A percentile compares a stretch with the other conserved stretches of the same genome.
Conservation (phyloP, 2,113 vertebrate species). For the Ochotona curzoniae region DNA sequence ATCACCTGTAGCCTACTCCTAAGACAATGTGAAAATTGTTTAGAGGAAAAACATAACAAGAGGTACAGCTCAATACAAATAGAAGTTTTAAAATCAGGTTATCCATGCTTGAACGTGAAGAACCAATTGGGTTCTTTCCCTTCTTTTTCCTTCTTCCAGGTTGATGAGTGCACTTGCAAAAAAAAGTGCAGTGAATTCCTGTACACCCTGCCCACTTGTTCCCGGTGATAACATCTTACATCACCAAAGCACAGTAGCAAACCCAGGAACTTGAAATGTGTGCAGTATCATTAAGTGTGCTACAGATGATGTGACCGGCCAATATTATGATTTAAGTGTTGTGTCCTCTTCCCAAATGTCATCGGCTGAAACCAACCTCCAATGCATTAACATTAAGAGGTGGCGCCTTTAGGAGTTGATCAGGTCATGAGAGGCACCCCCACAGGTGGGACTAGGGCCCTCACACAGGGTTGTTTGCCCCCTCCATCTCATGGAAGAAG, state of each 20-base stretch:
- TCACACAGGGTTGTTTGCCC: too few relatives aligned
- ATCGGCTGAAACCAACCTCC: neutral
- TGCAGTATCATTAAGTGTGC: neutral
- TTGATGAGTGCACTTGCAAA: neutral
- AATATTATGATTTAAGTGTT: neutral
- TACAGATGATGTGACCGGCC: neutral
- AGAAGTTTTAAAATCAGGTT: neutral
- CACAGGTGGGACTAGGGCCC: too few relatives aligned
- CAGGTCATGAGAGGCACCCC: too few relatives aligned
- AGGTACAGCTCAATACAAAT: neutral
- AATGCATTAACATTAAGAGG: neutral
- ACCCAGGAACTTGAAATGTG: neutral
- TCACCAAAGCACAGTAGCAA: neutral
- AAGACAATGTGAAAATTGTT: neutral
- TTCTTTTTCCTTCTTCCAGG: neutral
- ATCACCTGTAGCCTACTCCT: neutral
- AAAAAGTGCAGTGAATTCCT: neutral
- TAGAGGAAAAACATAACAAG: neutral
- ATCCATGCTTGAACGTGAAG: neutral
- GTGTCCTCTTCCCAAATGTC: neutral
- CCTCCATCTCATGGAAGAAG: neutral
- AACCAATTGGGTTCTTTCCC: neutral
- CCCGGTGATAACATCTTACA: neutral
- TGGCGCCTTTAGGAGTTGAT: neutral
- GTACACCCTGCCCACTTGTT: neutral